Conservation (phyloP, 2,797 vertebrate genomes). For the Bradypodion pumilum region DNA sequence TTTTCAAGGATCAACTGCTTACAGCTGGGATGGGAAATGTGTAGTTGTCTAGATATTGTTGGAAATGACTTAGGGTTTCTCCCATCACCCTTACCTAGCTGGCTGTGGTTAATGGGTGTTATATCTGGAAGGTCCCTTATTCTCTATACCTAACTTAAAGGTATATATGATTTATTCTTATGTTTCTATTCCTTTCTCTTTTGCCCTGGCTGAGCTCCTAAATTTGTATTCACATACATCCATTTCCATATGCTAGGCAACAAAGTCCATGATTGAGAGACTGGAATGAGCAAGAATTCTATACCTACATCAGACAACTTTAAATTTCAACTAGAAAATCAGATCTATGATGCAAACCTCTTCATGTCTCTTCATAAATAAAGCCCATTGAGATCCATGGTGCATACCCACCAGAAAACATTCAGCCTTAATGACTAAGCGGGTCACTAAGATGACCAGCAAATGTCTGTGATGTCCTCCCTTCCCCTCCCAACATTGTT, state of each 20-base stretch:
- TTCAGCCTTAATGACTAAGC: neutral
- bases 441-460: neutral
- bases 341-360: no score
- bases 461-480: neutral
- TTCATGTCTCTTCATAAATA: neutral
- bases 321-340: no score
- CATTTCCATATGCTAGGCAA: no score
- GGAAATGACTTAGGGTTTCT: neutral
- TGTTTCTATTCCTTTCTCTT: neutral
- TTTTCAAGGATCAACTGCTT: neutral
- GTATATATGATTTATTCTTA: neutral
- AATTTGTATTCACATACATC: no score
- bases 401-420: neutral
- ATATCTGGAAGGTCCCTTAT: neutral
- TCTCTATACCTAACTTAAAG: neutral
- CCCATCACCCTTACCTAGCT: neutral
- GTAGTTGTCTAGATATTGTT: neutral
- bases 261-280: no score
- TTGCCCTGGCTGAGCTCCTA: neutral
- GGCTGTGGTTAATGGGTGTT: neutral
- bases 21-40: neutral
- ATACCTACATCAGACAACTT: no score
- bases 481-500: neutral
- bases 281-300: no score
- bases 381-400: neutral